Percentiles rank a stretch among this genome's conserved stretches.
phyloP scores from a whole-genome alignment of 92 coral and sea anemone genomes.

The Ricordea florida region DNA sequence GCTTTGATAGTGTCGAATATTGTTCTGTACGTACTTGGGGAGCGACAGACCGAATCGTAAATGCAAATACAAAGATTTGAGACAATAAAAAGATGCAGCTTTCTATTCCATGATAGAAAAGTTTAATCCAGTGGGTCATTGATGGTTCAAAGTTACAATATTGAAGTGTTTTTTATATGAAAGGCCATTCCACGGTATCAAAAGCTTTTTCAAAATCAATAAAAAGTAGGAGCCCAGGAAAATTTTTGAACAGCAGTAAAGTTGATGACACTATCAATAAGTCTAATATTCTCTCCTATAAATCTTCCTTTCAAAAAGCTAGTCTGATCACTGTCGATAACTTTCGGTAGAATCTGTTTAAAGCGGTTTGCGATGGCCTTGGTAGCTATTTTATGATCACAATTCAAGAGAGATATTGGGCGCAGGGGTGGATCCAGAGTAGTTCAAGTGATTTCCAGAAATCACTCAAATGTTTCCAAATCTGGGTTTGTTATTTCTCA shows the following conservation, averaged over 20 bases:
- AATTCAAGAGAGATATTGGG: too few species aligned
- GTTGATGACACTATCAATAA: neutral
- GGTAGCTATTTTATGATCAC: neutral
- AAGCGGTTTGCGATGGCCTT: neutral
- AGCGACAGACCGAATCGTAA: slow-evolving; percentile 3
- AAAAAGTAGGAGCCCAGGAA: slow-evolving; percentile 18
- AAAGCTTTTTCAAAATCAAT: slow-evolving; percentile 32
- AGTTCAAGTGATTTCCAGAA: too few species aligned
- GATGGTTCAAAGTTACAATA: slow-evolving; percentile 16
- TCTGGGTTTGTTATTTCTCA: too few species aligned
- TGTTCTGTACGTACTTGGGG: neutral
- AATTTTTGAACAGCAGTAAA: neutral
- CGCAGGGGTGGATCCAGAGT: too few species aligned
- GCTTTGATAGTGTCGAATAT: slow-evolving; percentile 4
- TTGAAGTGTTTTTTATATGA: slow-evolving; percentile 9
- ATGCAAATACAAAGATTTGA: neutral
- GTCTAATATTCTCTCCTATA: slow-evolving; percentile 25
- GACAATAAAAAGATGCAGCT: slow-evolving; percentile 29
- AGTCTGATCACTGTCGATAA: slow-evolving; percentile 29
- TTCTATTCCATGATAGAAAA: slow-evolving; percentile 22
- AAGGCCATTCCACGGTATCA: slow-evolving; percentile 28
- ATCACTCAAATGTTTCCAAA: too few species aligned
- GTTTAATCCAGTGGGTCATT: slow-evolving; percentile 2
- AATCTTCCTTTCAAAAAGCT: slow-evolving; percentile 35
- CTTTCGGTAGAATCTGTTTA: neutral